Conservation (phyloP, 2,888 invertebrate species). For the Nephrotoma guestfalica region DNA sequence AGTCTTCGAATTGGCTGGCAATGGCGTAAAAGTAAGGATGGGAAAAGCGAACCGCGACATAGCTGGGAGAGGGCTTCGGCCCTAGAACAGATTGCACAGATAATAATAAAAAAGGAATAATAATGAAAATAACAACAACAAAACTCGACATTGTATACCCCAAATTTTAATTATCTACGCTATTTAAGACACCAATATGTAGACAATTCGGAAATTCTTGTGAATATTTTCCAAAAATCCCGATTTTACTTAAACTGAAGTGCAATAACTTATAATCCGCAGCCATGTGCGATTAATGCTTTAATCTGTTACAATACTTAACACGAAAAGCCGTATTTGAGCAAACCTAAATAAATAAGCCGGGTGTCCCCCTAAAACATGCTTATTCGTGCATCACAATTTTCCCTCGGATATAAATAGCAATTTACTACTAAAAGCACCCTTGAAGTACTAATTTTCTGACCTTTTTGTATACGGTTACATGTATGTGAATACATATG, state of each 20-base stretch:
- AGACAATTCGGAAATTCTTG: too few relatives aligned
- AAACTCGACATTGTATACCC: too few relatives aligned
- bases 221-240: too few relatives aligned
- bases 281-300: not conserved
- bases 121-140: too few relatives aligned
- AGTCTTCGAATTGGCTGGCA: too few relatives aligned
- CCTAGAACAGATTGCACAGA: too few relatives aligned
- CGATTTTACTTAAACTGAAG: not conserved
- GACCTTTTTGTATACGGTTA: not conserved
- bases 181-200: too few relatives aligned
- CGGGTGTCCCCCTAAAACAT: not conserved
- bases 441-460: not conserved
- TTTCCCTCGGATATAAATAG: not conserved
- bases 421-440: not conserved
- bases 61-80: too few relatives aligned
- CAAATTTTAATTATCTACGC: too few relatives aligned
- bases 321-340: not conserved
- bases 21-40: too few relatives aligned
- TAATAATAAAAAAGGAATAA: too few relatives aligned
- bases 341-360: not conserved
- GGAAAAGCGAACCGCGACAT: too few relatives aligned
- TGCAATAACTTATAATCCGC: not conserved
- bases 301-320: not conserved
- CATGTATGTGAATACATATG: not conserved
- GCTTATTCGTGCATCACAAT: not conserved